A percentile compares a stretch with the other conserved stretches of the same genome.
Evolutionary conservation across 2,797 vertebrate genomes (phyloP).

Genomic region (Echiichthys vipera): DNA sequence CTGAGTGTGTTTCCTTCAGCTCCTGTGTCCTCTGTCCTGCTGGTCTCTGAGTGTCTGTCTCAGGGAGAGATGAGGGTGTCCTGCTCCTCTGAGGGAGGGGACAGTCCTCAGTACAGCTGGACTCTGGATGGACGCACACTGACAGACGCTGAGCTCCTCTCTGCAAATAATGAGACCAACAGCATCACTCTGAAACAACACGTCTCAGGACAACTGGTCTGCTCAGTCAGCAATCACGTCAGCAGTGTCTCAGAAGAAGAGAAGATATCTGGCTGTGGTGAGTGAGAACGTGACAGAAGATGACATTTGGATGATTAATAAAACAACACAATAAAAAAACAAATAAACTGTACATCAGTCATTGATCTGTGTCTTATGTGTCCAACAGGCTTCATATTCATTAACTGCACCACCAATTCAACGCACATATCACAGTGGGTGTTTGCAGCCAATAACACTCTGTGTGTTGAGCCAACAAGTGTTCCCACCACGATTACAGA

Average conservation of each 20-base stretch:
- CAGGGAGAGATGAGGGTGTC: slow-evolving; percentile 54
- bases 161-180: fast-evolving
- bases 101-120: slow-evolving; percentile 67
- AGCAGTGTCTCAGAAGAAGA: fast-evolving
- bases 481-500: fast-evolving
- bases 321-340: too few relatives aligned
- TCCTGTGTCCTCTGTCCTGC: slow-evolving; percentile 55
- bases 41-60: slow-evolving; percentile 60
- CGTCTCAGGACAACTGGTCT: slow-evolving; percentile 43
- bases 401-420: slow-evolving; percentile 46
- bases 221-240: slow-evolving; percentile 55
- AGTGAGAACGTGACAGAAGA: slow-evolving; percentile 33
- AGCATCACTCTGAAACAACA: slow-evolving; percentile 57
- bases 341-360: neutral
- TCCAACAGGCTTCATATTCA: slow-evolving; percentile 19
- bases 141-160: slow-evolving; percentile 33
- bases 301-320: too few relatives aligned
- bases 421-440: slow-evolving; percentile 47
- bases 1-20: slow-evolving; percentile 49
- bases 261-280: slow-evolving; percentile 30
- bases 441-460: slow-evolving; percentile 5
- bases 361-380: slow-evolving; percentile 1
- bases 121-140: slow-evolving; percentile 56
- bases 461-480: slow-evolving; percentile 44
- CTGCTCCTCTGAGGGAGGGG: slow-evolving; percentile 51